Base-by-base conservation (phyloP, 2,888 invertebrate genomes). In the Acanthoscelides obtectus region DNA sequence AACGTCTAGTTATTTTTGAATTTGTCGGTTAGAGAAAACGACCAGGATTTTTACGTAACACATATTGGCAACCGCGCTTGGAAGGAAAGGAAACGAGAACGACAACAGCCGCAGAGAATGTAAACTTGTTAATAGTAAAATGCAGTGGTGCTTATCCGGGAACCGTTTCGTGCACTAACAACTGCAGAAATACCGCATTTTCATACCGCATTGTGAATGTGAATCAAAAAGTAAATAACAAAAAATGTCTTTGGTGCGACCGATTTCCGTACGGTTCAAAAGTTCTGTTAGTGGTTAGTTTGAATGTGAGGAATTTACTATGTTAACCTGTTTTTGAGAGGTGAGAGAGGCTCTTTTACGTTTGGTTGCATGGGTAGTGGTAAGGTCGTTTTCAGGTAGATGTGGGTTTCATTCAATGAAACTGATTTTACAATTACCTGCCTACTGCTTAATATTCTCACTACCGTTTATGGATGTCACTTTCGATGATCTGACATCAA, bases 81-180 rank as follows among this genome's bases (percentile, higher is more conserved):
- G 3, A 8, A 17, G 22, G 66, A 66, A 66, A 66, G 22, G 66
- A 66, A 22, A 66, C 21, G 22, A 66, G 21, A 66, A 66, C 22
- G 22, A 69, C 45, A 2, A 69, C 21, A 66, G 21, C 66, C 8
- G 21, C 67, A 75, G 76, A 75, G 75, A 77, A 75, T 76, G 74
- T 74, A 76, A 75, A 76, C 75, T 45, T 12, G 45, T 69, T 22
- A 21, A 66, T 66, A 71, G 74, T 78, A 77, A 81, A 80, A 80
- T 80, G 81, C 81, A 80, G 78, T 79, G 78, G 79, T 80, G 80
- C 81, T 77, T 80, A 80, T 81, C 81, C 80, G 80, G 79, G 79
- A 81, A 80, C 79, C 78, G 76, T 79, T 78, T 70, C 70, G 27
- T 69, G 66, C 72, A 73, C 1, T 45, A 72, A 75, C 71, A 73